phyloP scores from a whole-genome alignment of 2,113 vertebrate genomes.

The Dendropsophus ebraccatus region DNA sequence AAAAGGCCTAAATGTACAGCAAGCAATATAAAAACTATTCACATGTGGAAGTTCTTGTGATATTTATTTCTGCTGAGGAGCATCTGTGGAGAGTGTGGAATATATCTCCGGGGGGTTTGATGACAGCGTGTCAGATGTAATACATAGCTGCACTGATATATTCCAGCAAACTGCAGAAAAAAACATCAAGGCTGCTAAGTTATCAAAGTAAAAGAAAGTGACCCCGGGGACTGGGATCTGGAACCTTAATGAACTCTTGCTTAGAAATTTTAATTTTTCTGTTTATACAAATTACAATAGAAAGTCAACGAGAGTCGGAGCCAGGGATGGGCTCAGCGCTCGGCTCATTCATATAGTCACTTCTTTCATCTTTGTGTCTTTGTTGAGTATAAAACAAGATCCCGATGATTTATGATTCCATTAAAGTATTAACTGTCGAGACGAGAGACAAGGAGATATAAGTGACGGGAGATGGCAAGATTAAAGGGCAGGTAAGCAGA shows the following conservation, averaged over 20 bases:
- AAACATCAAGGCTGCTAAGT: slow-evolving; percentile 40
- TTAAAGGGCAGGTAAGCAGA: slow-evolving; percentile 1
- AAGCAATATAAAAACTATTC: neutral
- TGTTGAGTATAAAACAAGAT: neutral
- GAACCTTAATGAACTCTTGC: neutral
- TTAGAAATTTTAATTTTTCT: neutral
- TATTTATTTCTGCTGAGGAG: slow-evolving; percentile 35
- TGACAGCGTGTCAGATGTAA: slow-evolving; percentile 48
- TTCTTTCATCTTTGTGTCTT: neutral
- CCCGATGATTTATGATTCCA: neutral
- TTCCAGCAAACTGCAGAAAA: slow-evolving; percentile 34
- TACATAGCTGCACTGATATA: slow-evolving; percentile 29
- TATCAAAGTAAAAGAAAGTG: slow-evolving; percentile 4
- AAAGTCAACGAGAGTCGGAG: no score
- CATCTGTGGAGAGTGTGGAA: neutral
- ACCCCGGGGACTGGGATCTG: slow-evolving; percentile 11
- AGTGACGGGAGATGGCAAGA: neutral
- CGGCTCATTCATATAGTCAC: neutral
- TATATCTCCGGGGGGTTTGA: slow-evolving; percentile 32
- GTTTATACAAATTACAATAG: slow-evolving; percentile 22
- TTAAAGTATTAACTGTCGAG: neutral
- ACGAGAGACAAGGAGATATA: neutral
- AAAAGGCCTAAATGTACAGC: neutral
- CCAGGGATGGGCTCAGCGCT: no score
- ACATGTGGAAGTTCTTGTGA: neutral